Base-by-base conservation (phyloP, 2,888 invertebrate species). In the Caenorhabditis virilis region DNA sequence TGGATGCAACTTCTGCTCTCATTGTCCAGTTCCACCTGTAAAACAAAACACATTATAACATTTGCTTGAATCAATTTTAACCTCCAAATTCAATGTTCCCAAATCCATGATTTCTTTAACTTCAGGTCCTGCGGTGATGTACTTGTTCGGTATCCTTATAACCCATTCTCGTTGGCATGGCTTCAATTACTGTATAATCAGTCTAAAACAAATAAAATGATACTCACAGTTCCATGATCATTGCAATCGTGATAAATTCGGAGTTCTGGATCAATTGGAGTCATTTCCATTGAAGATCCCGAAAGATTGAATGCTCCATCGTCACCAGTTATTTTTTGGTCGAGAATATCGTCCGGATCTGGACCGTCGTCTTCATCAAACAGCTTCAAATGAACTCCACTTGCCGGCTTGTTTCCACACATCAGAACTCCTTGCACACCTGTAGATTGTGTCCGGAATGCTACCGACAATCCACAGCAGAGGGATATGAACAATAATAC, bases 81-180 rank as follows among this genome's bases (percentile, higher is more conserved):
- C 78, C 59, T 81, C 81, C 41, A 81, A 50, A 55, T 81, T 81
- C 58, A 81, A 38, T 4, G 48, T 58, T 35, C 81, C 76, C n/a
- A 76, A 30, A 48, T 76, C 65, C 66, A 80, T 74, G 27, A 66
- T 20, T 36, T 69, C 26, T 16, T 39, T 56, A 2, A 64, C 62
- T 33, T 61, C 54, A 3, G 55, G 49, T 20, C 76, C 77, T 26
- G 65, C 61, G n/a, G 62, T 65, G 27, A 82, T 80, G 69, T 81
- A 82, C 47, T 80, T 79, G 52, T 72, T 69, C 6, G 82, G 80
- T 46, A 82, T 74, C 30, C 73, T 69, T 45, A 82, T 78, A 4
- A 76, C 64, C 82, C 82, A 82, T 58, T 78, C 78, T 9, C 82
- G 67, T 55, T 78, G 77, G 52, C 82, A 82, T 0, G 75, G 74